Conservation (phyloP, 2,113 vertebrate species). For the Micronisus gabar region DNA sequence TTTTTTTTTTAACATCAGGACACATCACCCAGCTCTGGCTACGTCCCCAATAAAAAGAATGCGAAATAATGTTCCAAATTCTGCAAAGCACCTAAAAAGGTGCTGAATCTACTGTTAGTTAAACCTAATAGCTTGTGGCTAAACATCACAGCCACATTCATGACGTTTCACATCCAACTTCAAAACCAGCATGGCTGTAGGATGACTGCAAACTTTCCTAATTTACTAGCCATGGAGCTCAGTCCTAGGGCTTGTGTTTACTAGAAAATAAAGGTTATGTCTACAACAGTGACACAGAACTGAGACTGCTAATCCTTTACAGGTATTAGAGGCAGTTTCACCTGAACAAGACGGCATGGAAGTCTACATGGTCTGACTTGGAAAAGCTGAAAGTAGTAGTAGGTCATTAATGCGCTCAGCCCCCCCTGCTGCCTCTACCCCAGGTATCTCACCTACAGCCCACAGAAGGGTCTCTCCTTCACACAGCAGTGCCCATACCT, state of each 20-base stretch:
- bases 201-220: neutral
- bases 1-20: neutral
- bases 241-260: neutral
- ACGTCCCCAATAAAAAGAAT: neutral
- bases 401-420: neutral
- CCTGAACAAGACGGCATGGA: neutral
- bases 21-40: neutral
- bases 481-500: neutral
- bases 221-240: neutral
- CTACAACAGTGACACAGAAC: neutral
- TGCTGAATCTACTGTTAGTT: neutral
- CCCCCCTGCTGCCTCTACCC: neutral
- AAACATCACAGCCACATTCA: neutral
- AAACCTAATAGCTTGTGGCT: neutral
- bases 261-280: neutral
- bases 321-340: neutral
- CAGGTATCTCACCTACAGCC: neutral
- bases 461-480: neutral
- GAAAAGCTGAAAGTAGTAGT: neutral
- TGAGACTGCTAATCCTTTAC: neutral
- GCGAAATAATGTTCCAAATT: neutral
- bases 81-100: neutral
- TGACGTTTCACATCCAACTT: neutral
- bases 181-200: neutral
- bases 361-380: neutral